Evolutionary conservation across 2,797 vertebrate genomes (phyloP).

Genomic region (Fundulus diaphanus): DNA sequence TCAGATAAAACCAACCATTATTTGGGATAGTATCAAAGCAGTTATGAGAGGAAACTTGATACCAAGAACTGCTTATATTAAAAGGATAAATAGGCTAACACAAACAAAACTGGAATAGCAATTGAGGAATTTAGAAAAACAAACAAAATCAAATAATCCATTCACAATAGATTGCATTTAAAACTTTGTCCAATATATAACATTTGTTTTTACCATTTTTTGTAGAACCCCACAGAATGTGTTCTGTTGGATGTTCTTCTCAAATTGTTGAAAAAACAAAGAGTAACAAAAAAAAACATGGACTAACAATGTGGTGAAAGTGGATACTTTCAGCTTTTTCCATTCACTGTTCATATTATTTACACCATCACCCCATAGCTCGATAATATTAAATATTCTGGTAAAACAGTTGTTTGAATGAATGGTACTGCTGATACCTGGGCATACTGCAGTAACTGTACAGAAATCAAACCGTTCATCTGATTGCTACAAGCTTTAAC

Average conservation of each 20-base stretch:
- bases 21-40: slow-evolving; percentile 7
- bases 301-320: no score
- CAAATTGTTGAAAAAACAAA: no score
- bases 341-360: no score
- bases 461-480: not conserved
- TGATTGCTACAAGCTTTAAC: not conserved
- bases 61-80: not conserved
- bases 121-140: not conserved
- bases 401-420: not conserved
- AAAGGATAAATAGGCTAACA: not conserved
- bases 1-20: not conserved
- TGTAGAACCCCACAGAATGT: no score
- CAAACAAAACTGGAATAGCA: not conserved
- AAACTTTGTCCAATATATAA: no score
- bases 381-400: not conserved
- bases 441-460: not conserved
- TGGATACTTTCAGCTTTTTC: not conserved
- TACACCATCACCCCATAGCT: no score
- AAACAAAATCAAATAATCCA: no score
- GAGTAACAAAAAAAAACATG: no score
- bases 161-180: no score
- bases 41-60: not conserved
- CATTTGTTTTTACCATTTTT: no score
- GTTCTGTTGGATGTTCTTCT: no score
- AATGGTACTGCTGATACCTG: no score